Conservation (phyloP, 92 coral and sea anemone species). For the Paragorgia papillata region DNA sequence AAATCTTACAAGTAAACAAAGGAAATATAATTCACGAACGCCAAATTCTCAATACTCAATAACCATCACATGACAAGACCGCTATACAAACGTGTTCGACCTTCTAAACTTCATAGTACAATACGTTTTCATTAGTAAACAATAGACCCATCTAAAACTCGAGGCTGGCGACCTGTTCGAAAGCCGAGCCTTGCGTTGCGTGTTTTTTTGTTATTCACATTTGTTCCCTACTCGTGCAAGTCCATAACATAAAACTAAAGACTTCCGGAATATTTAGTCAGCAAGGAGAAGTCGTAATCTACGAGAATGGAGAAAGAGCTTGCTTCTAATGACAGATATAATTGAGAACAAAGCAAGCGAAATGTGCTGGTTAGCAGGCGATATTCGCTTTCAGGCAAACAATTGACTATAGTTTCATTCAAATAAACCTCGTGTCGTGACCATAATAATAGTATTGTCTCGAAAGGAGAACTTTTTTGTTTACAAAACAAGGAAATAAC, state of each 20-base stretch:
- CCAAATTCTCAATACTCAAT: no score
- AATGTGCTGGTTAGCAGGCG: not conserved
- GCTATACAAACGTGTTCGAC: no score
- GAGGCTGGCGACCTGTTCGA: not conserved
- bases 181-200: no score
- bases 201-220: no score
- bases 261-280: constrained; percentile 15
- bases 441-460: constrained; percentile 4
- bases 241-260: constrained; percentile 8
- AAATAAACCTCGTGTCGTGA: constrained; percentile 24
- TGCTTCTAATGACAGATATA: not conserved
- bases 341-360: no score
- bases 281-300: not conserved
- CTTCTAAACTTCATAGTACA: no score
- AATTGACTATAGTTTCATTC: not conserved
- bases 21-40: no score
- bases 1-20: no score
- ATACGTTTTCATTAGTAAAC: not conserved
- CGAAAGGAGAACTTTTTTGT: not conserved
- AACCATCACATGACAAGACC: no score
- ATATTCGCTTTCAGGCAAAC: constrained; percentile 5
- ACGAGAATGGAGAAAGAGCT: not conserved
- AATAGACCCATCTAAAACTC: not conserved
- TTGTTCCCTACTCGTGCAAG: not conserved
- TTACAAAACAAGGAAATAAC: not conserved